A percentile compares a stretch with the other conserved stretches of the same genome.
Conservation (phyloP, 2,888 invertebrate species). For the Cosmia trapezina region DNA sequence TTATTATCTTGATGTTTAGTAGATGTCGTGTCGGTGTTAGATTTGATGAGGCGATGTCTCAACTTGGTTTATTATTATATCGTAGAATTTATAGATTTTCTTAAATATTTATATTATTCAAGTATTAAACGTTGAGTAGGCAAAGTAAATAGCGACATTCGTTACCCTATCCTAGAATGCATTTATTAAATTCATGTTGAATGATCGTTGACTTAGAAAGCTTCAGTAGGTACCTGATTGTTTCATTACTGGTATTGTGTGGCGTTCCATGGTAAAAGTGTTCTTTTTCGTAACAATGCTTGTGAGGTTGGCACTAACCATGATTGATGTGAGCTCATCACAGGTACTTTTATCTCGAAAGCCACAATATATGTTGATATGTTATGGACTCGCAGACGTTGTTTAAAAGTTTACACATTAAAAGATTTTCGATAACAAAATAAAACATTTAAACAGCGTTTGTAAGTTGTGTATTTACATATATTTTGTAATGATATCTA, state of each 20-base stretch:
- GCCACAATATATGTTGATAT: constrained; percentile 59
- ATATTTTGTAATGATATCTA: constrained; percentile 59
- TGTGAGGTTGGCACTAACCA: constrained; percentile 65
- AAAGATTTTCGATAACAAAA: neutral
- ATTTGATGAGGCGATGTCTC: constrained; percentile 43
- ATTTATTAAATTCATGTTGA: constrained; percentile 55
- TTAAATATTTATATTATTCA: constrained; percentile 36
- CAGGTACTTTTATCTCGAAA: constrained; percentile 67
- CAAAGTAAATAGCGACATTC: constrained; percentile 51
- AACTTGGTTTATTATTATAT: constrained; percentile 44
- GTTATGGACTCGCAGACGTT: constrained; percentile 38
- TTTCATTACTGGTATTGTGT: constrained; percentile 72
- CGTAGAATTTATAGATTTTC: constrained; percentile 49
- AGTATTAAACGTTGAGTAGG: constrained; percentile 43
- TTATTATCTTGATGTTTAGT: constrained; percentile 67
- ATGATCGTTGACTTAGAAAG: constrained; percentile 63
- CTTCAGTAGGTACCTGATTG: constrained; percentile 84
- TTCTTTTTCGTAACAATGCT: constrained; percentile 64
- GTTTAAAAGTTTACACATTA: constrained; percentile 29
- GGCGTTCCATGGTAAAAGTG: constrained; percentile 68
- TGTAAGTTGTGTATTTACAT: constrained; percentile 47
- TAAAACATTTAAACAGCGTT: constrained; percentile 37
- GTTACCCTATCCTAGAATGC: constrained; percentile 67
- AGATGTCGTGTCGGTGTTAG: constrained; percentile 57
- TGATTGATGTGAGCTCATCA: constrained; percentile 61